Base-by-base conservation (phyloP, 2,888 invertebrate species). In the Aromia moschata region DNA sequence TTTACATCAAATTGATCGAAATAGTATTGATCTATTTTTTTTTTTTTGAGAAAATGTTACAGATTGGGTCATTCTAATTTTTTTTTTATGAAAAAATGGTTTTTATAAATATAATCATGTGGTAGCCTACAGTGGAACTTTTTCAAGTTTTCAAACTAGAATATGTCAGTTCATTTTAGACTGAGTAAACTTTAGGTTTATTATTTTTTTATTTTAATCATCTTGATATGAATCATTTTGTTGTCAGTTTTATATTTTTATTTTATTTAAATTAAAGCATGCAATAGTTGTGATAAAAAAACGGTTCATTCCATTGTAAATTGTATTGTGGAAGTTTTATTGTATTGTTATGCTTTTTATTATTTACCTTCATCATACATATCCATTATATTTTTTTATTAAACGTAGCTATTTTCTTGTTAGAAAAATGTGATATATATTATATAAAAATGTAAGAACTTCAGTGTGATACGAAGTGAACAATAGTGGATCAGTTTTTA, bases 251-350 rank as follows among this genome's bases (percentile, higher is more conserved):
- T 15, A 38, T 25, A 14, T 16, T 38, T 16, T 1, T 15, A 12
- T 12, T 38, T 12, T 38, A 38, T 3, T 43, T 25, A 1, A n/a
- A 25, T 15, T 30, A 25, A 12, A 25, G 14, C 20, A 20, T 44
- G 2, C 30, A 30, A 2, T 9, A 18, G 16, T 45, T 47, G 47
- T 47, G 47, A 47, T 47, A 47, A 5, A 18, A 33, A 31, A 46
- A 47, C 4, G 11, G 15, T 30, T 46, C 31, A 36, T 36, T 3
- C 12, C 5, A 10, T 36, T 5, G 36, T 36, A 36, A 36, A n/a
- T n/a, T n/a, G n/a, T n/a, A n/a, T n/a, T n/a, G n/a, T n/a, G n/a
- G n/a, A n/a, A n/a, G n/a, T n/a, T n/a, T n/a, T n/a, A n/a, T n/a
- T n/a, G n/a, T n/a, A 25, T 25, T 25, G 15, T 31, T 33, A 16